Percentiles rank a stretch among this genome's conserved stretches.
phyloP scores from a whole-genome alignment of 2,797 vertebrate genomes.

The Clarias laeviceps region DNA sequence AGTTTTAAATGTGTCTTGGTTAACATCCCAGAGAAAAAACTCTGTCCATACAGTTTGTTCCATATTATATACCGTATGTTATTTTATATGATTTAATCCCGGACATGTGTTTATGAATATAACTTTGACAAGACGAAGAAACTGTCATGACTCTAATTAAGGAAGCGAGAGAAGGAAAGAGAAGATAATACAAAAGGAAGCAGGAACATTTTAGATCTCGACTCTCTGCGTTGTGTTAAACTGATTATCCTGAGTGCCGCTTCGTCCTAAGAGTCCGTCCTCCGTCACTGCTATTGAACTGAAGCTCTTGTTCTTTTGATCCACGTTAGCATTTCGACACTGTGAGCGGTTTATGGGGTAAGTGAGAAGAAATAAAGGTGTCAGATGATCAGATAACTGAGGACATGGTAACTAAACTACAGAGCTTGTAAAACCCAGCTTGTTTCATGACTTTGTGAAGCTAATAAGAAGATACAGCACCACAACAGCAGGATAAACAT shows the following conservation, averaged over 20 bases:
- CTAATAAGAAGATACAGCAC: neutral
- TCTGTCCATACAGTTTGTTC: neutral
- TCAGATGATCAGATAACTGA: neutral
- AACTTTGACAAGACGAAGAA: neutral
- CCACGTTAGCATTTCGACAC: neutral
- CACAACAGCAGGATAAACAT: neutral
- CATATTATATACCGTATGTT: neutral
- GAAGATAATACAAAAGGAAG: neutral
- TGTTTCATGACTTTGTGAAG: neutral
- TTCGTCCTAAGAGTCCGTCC: slow-evolving; percentile 31
- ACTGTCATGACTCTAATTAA: neutral
- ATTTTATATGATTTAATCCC: neutral
- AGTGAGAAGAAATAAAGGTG: neutral
- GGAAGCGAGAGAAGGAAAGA: neutral
- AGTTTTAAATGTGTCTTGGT: neutral
- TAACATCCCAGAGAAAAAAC: neutral
- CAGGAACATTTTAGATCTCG: slow-evolving; percentile 22
- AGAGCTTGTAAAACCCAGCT: neutral
- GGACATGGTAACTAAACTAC: neutral
- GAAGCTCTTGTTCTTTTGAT: neutral
- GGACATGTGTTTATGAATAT: neutral
- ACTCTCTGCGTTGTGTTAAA: slow-evolving; percentile 18
- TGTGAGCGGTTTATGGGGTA: neutral
- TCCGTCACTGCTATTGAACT: slow-evolving; percentile 12
- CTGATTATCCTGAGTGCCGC: slow-evolving; percentile 47